Evolutionary conservation across 2,888 invertebrate species (phyloP).

Genomic region (Synanthedon andrenaeformis): DNA sequence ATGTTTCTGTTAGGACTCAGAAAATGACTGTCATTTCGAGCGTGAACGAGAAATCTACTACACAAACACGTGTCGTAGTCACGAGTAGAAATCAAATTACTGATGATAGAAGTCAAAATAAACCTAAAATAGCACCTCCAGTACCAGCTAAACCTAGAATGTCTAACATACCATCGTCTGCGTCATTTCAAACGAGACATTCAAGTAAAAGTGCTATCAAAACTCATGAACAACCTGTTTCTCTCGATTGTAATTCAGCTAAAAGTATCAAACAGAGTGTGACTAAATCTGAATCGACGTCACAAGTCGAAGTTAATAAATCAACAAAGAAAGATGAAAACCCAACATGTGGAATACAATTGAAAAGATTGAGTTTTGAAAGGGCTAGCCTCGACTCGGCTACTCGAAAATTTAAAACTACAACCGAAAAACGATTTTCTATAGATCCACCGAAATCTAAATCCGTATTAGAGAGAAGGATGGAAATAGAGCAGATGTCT

Average conservation of each 20-base stretch:
- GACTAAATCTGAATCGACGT: conserved; percentile 15
- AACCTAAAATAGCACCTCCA: conserved; percentile 72
- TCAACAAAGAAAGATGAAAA: neutral
- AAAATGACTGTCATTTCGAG: conserved; percentile 27
- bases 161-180: conserved; percentile 27
- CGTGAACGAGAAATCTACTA: conserved; percentile 26
- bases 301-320: conserved; percentile 5
- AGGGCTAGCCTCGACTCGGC: conserved; percentile 62
- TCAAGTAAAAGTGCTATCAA: conserved; percentile 20
- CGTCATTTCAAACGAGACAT: conserved; percentile 21
- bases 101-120: conserved; percentile 20
- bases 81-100: conserved; percentile 20
- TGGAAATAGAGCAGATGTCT: conserved; percentile 57
- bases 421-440: conserved; percentile 24
- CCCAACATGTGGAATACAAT: conserved; percentile 42
- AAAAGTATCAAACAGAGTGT: conserved; percentile 20
- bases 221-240: conserved; percentile 32
- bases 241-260: conserved; percentile 35
- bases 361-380: conserved; percentile 60
- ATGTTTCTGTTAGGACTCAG: conserved; percentile 32
- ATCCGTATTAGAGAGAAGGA: conserved; percentile 55
- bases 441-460: conserved; percentile 48
- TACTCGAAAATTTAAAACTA: conserved; percentile 41
- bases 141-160: conserved; percentile 74
- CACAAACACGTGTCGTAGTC: conserved; percentile 26